Evolutionary conservation across 2,797 vertebrate genomes (phyloP), one percentile per base, ranked within the genome.

Genomic region (Amniataba percoides): DNA sequence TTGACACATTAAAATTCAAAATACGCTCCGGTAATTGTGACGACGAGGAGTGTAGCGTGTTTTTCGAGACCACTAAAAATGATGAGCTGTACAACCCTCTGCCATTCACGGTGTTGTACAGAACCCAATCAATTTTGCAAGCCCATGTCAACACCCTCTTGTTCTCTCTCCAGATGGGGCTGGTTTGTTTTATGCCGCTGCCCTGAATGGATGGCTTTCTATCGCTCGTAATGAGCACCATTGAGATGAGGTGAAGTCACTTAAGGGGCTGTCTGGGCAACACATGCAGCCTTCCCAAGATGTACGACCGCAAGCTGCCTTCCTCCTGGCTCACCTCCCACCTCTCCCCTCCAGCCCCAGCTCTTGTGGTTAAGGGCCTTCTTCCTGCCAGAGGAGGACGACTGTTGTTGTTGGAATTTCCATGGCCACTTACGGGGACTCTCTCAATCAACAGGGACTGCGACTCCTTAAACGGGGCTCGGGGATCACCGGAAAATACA

Each of bases 341-440:
- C 74, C 71, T 45, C 63, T 25, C 63, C 68, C 81, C 71, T 74
- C 57, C 76, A 77, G 70, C 71, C 69, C 77, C 70, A 36, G 79
- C 83, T 85, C 87, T 85, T 84, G 92, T 84, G 90, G 92, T 90
- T 89, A 80, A 88, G 91, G 87, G 81, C 72, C 85, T 90, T 88
- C 84, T 93, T 94, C 90, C 88, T 92, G 90, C 85, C 87, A 91
- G 78, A 88, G 83, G 85, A 91, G 86, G 91, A 89, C 18, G 77
- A 65, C 84, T 90, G 91, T 92, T 92, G 88, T 86, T 92, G 86
- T 81, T 90, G 81, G 88, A 91, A 92, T 89, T 86, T 85, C 83
- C 79, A 75, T 11, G 63, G 87, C 81, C 89, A 89, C 91, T 93
- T 91, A 89, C 78, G 87, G 79, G 66, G 76, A 73, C 64, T 85